A percentile compares a stretch with the other conserved stretches of the same genome.
Evolutionary conservation across 2,113 vertebrate species (phyloP).

Genomic region (Halichoerus grypus): DNA sequence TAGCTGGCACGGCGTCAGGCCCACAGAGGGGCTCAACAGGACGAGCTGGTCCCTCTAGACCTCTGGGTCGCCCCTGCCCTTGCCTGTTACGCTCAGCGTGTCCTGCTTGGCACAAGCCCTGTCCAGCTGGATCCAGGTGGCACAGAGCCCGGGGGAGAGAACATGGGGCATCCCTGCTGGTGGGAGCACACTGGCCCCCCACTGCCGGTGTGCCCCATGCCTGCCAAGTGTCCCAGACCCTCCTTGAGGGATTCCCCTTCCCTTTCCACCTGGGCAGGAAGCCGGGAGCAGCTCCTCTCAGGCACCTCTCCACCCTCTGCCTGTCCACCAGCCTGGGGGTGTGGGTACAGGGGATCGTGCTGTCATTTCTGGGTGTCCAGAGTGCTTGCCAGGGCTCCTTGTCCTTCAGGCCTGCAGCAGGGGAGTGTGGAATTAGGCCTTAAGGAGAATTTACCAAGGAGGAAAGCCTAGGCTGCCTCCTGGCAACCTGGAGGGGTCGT

Average conservation of each 20-base stretch:
- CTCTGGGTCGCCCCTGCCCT: not conserved
- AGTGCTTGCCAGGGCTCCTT: not conserved
- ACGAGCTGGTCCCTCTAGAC: not conserved
- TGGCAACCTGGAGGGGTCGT: not conserved
- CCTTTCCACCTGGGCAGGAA: not conserved
- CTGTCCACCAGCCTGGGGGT: not conserved
- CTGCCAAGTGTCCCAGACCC: not conserved
- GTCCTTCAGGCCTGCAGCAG: not conserved
- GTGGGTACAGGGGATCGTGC: not conserved
- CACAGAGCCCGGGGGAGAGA: constrained; percentile 47
- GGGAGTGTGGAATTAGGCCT: not conserved
- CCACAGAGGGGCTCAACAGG: not conserved
- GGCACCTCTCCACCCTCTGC: not conserved
- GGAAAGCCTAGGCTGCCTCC: not conserved
- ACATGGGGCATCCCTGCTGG: constrained; percentile 1
- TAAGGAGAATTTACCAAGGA: not conserved
- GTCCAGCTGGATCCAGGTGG: constrained; percentile 61
- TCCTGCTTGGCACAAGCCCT: constrained; percentile 46
- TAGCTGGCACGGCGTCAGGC: not conserved
- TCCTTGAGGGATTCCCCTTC: not conserved
- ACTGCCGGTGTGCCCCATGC: not conserved
- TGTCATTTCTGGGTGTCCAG: not conserved
- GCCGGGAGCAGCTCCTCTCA: not conserved
- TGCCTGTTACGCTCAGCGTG: not conserved
- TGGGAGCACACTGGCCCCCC: not conserved